Base-by-base conservation (phyloP, 1,140 invertebrate species). In the Leptinotarsa texana region DNA sequence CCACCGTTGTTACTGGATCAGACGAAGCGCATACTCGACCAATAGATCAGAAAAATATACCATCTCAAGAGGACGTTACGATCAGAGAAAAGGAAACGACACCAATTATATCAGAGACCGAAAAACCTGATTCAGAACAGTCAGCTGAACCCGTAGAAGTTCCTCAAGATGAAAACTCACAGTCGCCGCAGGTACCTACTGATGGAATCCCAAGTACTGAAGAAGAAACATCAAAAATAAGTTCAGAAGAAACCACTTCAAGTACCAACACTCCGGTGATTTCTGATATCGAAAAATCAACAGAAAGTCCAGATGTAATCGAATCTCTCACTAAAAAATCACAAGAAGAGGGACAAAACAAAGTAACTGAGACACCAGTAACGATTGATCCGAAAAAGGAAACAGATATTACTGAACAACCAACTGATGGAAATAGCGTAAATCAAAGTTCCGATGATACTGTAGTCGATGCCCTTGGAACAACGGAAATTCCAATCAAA, bases 241-340 rank as follows among this genome's bases (percentile, higher is more conserved):
- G n/a, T 57, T 57, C 51, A 17, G 51, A 57, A 18, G 51, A 57
- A 57, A 57, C n/a, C n/a, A n/a, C 51, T n/a, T 3, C 33, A 42
- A 42, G 0, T 0, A 11, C 33, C 33, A 11, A 42, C 11, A 8
- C 4, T 5, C 4, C 51, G 15, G 17, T n/a, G 13, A 13, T 33
- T n/a, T 15, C 24, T 22, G 74, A 63, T 63, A 13, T 22, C 51
- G 62, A 75, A 73, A 21, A 47, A 17, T 18, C 47, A 17, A 57
- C 49, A 27, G 48, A 72, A 62, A 18, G 21, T 65, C n/a, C 13
- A 62, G 11, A 49, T 42, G 48, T 21, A 11, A 63, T 27, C 24
- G 63, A 70, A 57, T 18, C 15, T 22, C 3, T 3, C 75, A 68
- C 24, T 72, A 77, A n/a, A 67, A 61, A 33, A 74, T 70, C 13